Base-by-base conservation (phyloP, 2,888 invertebrate genomes). In the Seira ritae region DNA sequence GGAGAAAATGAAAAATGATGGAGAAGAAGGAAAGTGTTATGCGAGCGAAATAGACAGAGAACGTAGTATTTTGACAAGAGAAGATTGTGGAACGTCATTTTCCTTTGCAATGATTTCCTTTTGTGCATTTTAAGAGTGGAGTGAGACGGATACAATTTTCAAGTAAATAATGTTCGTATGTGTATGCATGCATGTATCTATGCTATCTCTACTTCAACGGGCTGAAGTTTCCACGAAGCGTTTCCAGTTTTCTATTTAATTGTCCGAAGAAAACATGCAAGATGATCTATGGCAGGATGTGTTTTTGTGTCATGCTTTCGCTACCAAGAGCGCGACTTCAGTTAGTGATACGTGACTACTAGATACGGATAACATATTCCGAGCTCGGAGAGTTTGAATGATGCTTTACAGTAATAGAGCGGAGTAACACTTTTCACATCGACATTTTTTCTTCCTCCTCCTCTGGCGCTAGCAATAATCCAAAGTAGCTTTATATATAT, bases 381-480 rank as follows among this genome's bases (percentile, higher is more conserved):
- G 31, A 8, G 20, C 20, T 62, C 31, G 2, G 31, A 8, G 20
- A 62, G 22, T 62, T 62, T 62, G 62, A 22, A 20, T 62, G 20
- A 20, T 62, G 22, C 20, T 62, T 62, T 62, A 62, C 20, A 19
- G 46, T 70, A 12, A 23, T 19, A 20, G 66, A 66, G 12, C 55
- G 31, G 8, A 24, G 37, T 68, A 68, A 68, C 46, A 46, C 17
- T 46, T 70, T 23, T 50, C 24, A 19, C 20, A 17, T 68, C 31
- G 10, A 60, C 72, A 23, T 55, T 1, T 20, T 22, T 17, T 65
- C 66, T 12, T 31, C n/a, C n/a, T n/a, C n/a, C n/a, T n/a, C n/a
- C n/a, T n/a, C n/a, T n/a, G n/a, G n/a, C n/a, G n/a, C 50, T 31
- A 8, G 31, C 77, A 77, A 77, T 77, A 77, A 69, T 77, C 77